Evolutionary conservation across 2,888 invertebrate species (phyloP).

Genomic region (Zygogramma bicolorata): DNA sequence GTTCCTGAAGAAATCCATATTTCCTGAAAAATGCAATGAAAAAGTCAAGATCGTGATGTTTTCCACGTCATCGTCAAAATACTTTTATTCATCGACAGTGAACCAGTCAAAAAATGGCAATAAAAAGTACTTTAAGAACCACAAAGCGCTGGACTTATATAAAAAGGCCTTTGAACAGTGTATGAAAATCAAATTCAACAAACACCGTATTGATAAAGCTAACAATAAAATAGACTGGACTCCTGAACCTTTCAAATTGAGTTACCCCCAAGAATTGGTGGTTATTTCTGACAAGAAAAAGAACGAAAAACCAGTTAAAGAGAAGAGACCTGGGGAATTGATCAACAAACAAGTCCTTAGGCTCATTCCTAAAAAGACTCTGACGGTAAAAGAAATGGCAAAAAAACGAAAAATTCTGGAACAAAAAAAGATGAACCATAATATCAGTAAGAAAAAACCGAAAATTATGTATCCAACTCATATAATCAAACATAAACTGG

Average conservation of each 20-base stretch:
- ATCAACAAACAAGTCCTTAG: neutral
- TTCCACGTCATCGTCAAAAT: slow-evolving; percentile 24
- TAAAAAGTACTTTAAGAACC: slow-evolving; percentile 31
- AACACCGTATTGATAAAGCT: slow-evolving; percentile 6
- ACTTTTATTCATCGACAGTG: slow-evolving; percentile 24
- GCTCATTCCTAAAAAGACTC: slow-evolving; percentile 1
- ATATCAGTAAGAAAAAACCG: neutral
- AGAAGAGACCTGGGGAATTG: neutral
- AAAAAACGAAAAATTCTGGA: slow-evolving; percentile 5
- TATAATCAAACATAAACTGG: slow-evolving; percentile 34
- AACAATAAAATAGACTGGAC: slow-evolving; percentile 8
- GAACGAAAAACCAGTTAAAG: neutral
- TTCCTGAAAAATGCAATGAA: slow-evolving; percentile 3
- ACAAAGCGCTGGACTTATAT: slow-evolving; percentile 28
- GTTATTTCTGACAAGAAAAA: neutral
- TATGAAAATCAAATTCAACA: slow-evolving; percentile 28
- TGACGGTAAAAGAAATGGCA: neutral
- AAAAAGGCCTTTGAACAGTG: slow-evolving; percentile 32
- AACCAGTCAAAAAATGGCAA: slow-evolving; percentile 9
- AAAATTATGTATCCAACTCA: slow-evolving; percentile 41
- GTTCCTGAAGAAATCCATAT: slow-evolving; percentile 6
- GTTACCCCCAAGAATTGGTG: neutral
- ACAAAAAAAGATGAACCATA: slow-evolving; percentile 11
- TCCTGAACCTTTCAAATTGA: slow-evolving; percentile 10
- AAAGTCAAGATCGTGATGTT: slow-evolving; percentile 23